Evolutionary conservation across 2,888 invertebrate species (phyloP).

Genomic region (Drosophila paracracens): DNA sequence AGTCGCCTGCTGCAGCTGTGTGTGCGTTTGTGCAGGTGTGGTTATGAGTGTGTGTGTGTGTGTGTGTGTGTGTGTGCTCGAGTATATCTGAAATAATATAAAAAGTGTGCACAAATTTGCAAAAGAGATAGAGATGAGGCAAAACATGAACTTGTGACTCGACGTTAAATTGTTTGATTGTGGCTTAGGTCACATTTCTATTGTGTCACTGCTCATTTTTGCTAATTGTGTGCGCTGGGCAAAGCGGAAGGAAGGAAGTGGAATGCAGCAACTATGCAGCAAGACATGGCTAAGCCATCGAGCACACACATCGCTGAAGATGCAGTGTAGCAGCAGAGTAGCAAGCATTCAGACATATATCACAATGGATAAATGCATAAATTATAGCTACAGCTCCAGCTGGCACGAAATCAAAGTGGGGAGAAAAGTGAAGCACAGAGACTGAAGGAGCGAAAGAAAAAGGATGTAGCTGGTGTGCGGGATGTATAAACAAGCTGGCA

Average conservation of each 20-base stretch:
- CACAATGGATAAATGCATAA: constrained; percentile 80
- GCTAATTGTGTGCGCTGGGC: constrained; percentile 73
- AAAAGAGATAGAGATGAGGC: constrained; percentile 5
- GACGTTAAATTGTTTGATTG: constrained; percentile 66
- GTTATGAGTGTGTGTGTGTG: not conserved
- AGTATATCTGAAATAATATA: constrained; percentile 4
- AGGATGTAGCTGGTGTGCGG: not conserved
- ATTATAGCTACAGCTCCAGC: constrained; percentile 59
- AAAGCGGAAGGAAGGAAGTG: constrained; percentile 17
- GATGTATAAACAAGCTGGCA: constrained; percentile 23
- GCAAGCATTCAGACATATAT: constrained; percentile 68
- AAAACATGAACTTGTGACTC: constrained; percentile 55
- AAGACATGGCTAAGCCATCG: constrained; percentile 66
- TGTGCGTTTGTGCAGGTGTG: not conserved
- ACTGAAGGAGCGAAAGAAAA: not conserved
- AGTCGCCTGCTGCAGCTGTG: constrained; percentile 12
- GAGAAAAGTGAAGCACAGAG: not conserved
- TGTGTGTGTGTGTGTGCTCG: not conserved
- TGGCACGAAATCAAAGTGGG: constrained; percentile 47
- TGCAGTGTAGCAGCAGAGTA: constrained; percentile 7
- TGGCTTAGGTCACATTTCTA: constrained; percentile 50
- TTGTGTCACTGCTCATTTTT: constrained; percentile 65
- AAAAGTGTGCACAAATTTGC: constrained; percentile 4
- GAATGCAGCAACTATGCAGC: constrained; percentile 38
- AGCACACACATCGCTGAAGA: constrained; percentile 54